Conservation (phyloP, 2,888 invertebrate genomes). For the Crioceris asparagi region DNA sequence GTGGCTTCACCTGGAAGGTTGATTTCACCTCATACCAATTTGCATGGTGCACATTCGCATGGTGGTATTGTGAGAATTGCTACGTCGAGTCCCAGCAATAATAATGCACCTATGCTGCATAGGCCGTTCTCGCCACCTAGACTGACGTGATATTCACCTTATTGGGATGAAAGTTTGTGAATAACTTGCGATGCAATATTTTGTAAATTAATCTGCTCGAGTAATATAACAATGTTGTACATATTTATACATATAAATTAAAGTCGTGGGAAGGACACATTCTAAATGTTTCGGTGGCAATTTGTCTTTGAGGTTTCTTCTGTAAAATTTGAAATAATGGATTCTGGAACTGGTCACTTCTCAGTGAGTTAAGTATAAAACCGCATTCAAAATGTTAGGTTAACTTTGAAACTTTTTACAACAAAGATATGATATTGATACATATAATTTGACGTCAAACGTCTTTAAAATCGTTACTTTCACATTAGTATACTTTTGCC, state of each 20-base stretch:
- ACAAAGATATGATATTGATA: no score
- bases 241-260: conserved; percentile 1
- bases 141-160: conserved; percentile 37
- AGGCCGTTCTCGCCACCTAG: conserved; percentile 38
- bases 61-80: conserved; percentile 37
- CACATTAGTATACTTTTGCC: no score
- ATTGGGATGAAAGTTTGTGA: conserved; percentile 23
- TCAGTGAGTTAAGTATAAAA: no score
- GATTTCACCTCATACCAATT: conserved; percentile 26
- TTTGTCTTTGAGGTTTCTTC: conserved; percentile 20
- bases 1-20: conserved; percentile 13
- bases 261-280: conserved; percentile 5
- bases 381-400: no score
- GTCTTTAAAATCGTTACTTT: no score
- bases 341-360: neutral
- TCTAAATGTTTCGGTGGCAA: conserved; percentile 28
- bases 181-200: conserved; percentile 26
- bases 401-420: no score
- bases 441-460: no score
- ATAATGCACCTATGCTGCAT: conserved; percentile 31
- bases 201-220: conserved; percentile 21
- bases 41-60: conserved; percentile 27
- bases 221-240: neutral
- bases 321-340: neutral
- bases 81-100: conserved; percentile 30